These are phyloP conservation scores for Pilophorus perplexus DNA, from an alignment of 2,888 invertebrate species.

Conservation along the genomic window DNA sequence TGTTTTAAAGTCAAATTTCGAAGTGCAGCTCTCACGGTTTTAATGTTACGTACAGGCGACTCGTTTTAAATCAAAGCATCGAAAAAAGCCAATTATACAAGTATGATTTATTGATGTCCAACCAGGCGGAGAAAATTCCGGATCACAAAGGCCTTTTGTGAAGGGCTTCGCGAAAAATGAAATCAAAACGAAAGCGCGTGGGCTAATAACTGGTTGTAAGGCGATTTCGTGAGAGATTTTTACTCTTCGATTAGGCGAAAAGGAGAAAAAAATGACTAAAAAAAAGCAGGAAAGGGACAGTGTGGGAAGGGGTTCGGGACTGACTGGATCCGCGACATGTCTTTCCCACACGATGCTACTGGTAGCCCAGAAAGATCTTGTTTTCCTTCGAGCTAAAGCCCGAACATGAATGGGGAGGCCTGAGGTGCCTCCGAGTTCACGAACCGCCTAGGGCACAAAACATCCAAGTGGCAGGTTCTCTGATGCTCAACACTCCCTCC, in stretches of 20 bases:
- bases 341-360: slow-evolving; percentile 33
- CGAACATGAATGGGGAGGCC: slow-evolving; percentile 30
- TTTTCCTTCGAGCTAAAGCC: slow-evolving; percentile 6
- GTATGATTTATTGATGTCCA: no score
- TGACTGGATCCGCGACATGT: slow-evolving; percentile 28
- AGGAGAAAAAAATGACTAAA: background rate
- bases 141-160: no score
- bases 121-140: no score
- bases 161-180: slow-evolving; percentile 1
- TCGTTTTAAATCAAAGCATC: no score
- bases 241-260: background rate
- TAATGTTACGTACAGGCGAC: no score
- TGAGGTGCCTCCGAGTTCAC: slow-evolving; percentile 19
- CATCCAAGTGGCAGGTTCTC: slow-evolving; percentile 22
- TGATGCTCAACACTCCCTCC: background rate
- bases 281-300: slow-evolving; percentile 27
- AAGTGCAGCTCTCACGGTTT: no score
- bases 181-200: slow-evolving; percentile 18
- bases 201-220: slow-evolving; percentile 5
- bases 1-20: no score
- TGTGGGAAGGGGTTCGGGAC: slow-evolving; percentile 31
- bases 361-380: slow-evolving; percentile 35
- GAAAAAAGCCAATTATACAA: no score
- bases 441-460: slow-evolving; percentile 14
- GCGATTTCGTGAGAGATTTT: slow-evolving; percentile 16